A percentile compares a stretch with the other conserved stretches of the same genome.
phyloP scores from a whole-genome alignment of 2,113 vertebrate species.

The Calidris pygmaea region DNA sequence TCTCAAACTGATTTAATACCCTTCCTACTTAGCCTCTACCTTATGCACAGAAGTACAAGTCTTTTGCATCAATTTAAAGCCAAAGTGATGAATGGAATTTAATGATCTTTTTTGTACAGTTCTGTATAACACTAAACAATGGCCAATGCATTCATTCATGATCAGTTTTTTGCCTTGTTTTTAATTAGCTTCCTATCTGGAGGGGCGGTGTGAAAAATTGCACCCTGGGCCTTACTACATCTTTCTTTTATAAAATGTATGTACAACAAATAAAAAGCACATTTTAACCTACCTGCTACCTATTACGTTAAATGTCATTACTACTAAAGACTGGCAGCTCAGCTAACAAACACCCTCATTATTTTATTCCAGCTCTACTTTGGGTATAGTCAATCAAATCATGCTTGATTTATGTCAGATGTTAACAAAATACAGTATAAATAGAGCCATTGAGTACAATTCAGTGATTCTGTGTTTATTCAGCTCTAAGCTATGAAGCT shows the following conservation, averaged over 20 bases:
- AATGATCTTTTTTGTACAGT: slow-evolving; percentile 73
- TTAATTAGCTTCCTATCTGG: slow-evolving; percentile 67
- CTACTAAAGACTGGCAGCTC: slow-evolving; percentile 64
- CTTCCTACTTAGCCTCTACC: slow-evolving; percentile 29
- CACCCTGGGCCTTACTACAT: slow-evolving; percentile 45
- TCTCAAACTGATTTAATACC: slow-evolving; percentile 56
- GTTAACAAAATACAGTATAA: slow-evolving; percentile 73
- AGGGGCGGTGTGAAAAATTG: slow-evolving; percentile 59
- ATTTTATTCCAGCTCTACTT: slow-evolving; percentile 64
- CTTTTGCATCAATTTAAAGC: slow-evolving; percentile 69
- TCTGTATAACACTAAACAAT: slow-evolving; percentile 73
- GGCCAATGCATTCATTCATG: slow-evolving; percentile 56
- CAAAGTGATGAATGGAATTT: slow-evolving; percentile 72
- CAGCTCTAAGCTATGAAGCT: slow-evolving; percentile 63
- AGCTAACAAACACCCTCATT: slow-evolving; percentile 62
- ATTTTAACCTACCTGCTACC: slow-evolving; percentile 68
- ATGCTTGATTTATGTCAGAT: slow-evolving; percentile 67
- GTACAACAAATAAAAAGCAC: slow-evolving; percentile 70
- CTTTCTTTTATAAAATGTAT: slow-evolving; percentile 71
- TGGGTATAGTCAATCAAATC: slow-evolving; percentile 67
- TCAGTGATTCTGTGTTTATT: slow-evolving; percentile 71
- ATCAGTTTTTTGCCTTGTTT: slow-evolving; percentile 66
- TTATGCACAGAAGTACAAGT: slow-evolving; percentile 50
- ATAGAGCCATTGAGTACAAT: slow-evolving; percentile 69
- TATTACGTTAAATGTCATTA: slow-evolving; percentile 65